Evolutionary conservation across 2,113 vertebrate species (phyloP).

Genomic region (Odocoileus virginianus): DNA sequence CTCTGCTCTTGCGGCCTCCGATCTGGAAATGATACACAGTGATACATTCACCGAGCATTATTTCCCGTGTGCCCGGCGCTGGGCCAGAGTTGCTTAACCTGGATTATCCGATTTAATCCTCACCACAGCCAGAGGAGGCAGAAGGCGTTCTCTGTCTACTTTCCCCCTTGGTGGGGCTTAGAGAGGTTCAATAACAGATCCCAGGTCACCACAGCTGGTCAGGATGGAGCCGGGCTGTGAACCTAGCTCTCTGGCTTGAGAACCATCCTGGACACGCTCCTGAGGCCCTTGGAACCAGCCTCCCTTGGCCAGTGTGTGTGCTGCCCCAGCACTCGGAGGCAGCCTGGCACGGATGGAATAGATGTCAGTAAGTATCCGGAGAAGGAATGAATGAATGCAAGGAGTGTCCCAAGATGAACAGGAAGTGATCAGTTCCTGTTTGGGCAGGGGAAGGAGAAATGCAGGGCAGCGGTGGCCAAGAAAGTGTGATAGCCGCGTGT

Average conservation of each 20-base stretch:
- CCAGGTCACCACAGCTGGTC: neutral
- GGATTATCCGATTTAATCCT: neutral
- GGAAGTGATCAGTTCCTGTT: neutral
- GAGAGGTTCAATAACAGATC: neutral
- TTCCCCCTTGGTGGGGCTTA: neutral
- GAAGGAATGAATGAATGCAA: neutral
- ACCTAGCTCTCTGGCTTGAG: neutral
- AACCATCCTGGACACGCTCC: neutral
- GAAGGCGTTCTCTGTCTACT: neutral
- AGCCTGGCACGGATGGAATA: neutral
- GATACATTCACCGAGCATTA: neutral
- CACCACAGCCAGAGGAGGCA: neutral
- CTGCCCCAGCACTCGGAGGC: too few species aligned
- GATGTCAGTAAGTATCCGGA: neutral
- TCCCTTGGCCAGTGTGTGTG: rapidly evolving
- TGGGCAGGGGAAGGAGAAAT: neutral
- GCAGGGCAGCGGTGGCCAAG: neutral
- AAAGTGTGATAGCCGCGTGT: neutral
- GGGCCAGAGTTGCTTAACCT: neutral
- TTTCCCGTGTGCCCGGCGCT: neutral
- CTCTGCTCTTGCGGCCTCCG: neutral
- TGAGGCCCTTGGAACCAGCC: neutral
- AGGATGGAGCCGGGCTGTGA: neutral
- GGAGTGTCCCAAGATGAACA: neutral
- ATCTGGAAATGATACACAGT: neutral